phyloP scores from a whole-genome alignment of 2,113 vertebrate species.

The Muntiacus muntjak region DNA sequence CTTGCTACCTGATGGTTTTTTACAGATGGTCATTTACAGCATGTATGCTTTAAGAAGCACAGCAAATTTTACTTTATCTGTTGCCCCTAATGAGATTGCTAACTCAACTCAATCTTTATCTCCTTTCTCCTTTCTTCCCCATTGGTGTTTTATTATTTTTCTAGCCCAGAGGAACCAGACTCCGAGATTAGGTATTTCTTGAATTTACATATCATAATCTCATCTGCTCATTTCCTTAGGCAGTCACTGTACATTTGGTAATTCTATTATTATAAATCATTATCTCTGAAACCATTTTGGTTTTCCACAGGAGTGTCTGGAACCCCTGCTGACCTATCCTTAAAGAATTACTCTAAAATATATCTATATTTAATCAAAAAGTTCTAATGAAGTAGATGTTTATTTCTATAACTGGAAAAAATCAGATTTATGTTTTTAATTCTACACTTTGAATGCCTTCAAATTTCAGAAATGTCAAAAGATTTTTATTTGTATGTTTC shows the following conservation, averaged over 20 bases:
- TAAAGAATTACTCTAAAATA: constrained; percentile 34
- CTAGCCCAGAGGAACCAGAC: constrained; percentile 60
- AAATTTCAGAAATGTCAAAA: neutral
- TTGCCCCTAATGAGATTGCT: constrained; percentile 45
- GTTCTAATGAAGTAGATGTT: constrained; percentile 22
- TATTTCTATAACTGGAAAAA: constrained; percentile 44
- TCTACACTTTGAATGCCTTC: neutral
- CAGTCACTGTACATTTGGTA: constrained; percentile 54
- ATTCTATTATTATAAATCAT: constrained; percentile 69
- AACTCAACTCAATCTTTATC: constrained; percentile 33
- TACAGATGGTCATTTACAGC: neutral
- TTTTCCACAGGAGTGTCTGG: constrained; percentile 61
- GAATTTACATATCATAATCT: constrained; percentile 72
- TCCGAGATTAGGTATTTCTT: constrained; percentile 60
- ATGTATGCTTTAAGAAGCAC: neutral
- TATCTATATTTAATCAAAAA: constrained; percentile 1
- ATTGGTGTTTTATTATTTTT: constrained; percentile 60
- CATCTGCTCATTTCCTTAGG: constrained; percentile 67
- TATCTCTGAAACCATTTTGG: constrained; percentile 56
- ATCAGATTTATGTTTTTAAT: neutral
- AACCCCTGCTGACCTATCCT: constrained; percentile 61
- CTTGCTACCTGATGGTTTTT: neutral
- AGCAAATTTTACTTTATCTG: constrained; percentile 6
- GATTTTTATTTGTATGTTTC: neutral
- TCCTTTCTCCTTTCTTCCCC: constrained; percentile 27